Conservation (phyloP, 2,113 vertebrate genomes). For the Ariopsis seemanni region DNA sequence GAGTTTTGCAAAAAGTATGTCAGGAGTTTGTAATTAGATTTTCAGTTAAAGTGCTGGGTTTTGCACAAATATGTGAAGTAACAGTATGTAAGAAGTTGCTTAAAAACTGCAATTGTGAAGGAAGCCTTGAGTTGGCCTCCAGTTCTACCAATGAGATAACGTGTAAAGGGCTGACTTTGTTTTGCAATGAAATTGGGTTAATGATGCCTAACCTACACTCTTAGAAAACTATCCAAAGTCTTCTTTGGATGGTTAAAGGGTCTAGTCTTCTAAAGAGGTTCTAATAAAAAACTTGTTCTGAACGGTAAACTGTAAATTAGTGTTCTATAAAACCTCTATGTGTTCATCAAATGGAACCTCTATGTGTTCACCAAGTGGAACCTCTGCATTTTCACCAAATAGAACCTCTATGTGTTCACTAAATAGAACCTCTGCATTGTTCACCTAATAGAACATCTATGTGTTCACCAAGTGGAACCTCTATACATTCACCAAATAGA, state of each 20-base stretch:
- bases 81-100: neutral
- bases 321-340: neutral
- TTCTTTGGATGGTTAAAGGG: neutral
- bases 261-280: neutral
- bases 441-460: no score
- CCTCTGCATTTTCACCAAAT: no score
- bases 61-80: neutral
- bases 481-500: no score
- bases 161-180: neutral
- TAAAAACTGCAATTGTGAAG: neutral
- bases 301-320: neutral
- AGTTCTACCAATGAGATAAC: neutral
- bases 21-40: no score
- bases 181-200: no score
- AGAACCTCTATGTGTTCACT: neutral
- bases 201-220: no score
- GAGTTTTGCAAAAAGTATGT: no score
- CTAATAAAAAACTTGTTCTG: neutral
- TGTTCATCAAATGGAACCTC: no score
- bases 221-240: neutral
- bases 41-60: neutral
- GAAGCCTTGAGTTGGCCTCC: neutral
- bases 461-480: neutral
- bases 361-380: no score
- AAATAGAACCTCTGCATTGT: no score